Percentiles rank a stretch among this genome's conserved stretches.
Conservation (phyloP, 2,113 vertebrate genomes). For the Opisthocomus hoazin region DNA sequence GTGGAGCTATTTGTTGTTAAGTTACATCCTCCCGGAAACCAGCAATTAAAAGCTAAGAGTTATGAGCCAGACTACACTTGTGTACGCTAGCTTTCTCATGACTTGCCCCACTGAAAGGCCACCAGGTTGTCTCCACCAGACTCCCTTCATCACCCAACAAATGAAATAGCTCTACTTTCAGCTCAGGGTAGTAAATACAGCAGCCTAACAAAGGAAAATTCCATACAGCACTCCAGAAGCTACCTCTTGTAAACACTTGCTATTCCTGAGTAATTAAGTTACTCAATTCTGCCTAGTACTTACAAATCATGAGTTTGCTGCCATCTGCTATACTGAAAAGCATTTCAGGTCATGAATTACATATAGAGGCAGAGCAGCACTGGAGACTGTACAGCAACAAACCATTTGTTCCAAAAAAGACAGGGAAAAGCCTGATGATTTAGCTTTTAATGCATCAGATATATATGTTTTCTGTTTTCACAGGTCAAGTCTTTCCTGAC, state of each 20-base stretch:
- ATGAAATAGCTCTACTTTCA: neutral
- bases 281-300: neutral
- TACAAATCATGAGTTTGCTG: neutral
- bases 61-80: neutral
- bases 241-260: neutral
- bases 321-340: neutral
- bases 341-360: neutral
- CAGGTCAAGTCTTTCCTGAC: conserved; percentile 52
- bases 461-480: neutral
- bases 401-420: neutral
- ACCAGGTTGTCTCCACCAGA: neutral
- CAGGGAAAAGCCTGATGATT: neutral
- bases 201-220: neutral
- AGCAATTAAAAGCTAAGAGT: neutral
- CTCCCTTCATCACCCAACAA: neutral
- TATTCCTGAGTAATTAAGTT: neutral
- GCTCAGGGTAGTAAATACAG: too few species aligned
- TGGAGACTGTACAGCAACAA: neutral
- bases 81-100: neutral
- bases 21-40: neutral
- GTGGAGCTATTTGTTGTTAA: neutral
- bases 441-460: neutral
- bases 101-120: neutral
- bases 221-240: neutral
- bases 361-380: neutral